A percentile compares a stretch with the other conserved stretches of the same genome.
These are phyloP conservation scores for Drosophila rellima DNA, from an alignment of 2,888 invertebrate genomes.

Conservation along the genomic window DNA sequence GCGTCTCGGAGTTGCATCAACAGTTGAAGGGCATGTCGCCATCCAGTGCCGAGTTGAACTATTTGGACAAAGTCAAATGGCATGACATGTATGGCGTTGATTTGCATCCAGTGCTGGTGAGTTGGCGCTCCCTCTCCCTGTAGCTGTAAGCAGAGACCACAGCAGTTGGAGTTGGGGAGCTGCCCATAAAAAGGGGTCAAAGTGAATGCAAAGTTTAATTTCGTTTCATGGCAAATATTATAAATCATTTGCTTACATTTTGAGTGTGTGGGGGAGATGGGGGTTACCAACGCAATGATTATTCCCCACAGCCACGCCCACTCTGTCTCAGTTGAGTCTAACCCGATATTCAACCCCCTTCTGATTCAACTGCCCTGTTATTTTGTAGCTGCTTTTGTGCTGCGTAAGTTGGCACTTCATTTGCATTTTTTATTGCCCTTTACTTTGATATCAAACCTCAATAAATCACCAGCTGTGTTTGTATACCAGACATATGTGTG, in stretches of 20 bases:
- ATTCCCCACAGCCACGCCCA: slow-evolving; percentile 34
- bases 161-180: slow-evolving; percentile 1
- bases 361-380: slow-evolving; percentile 3
- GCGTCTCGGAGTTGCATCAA: slow-evolving; percentile 95
- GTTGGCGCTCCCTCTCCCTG: slow-evolving; percentile 71
- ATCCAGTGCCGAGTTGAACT: slow-evolving; percentile 96
- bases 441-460: slow-evolving; percentile 81
- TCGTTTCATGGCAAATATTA: slow-evolving; percentile 79
- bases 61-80: slow-evolving; percentile 99
- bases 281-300: slow-evolving; percentile 61
- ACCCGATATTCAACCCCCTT: slow-evolving; percentile 35
- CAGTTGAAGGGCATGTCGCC: slow-evolving; percentile 91
- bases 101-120: slow-evolving; percentile 97
- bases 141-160: slow-evolving; percentile 14
- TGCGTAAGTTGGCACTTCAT: slow-evolving; percentile 82
- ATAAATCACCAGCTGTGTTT: slow-evolving; percentile 83
- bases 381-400: slow-evolving; percentile 59
- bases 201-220: slow-evolving; percentile 76
- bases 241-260: slow-evolving; percentile 76
- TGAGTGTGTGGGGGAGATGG: slow-evolving; percentile 2
- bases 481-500: slow-evolving; percentile 38
- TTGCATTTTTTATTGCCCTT: slow-evolving; percentile 84
- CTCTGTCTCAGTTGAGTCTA: slow-evolving; percentile 47
- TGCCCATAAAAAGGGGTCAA: slow-evolving; percentile 71
- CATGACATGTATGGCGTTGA: slow-evolving; percentile 99